These are phyloP conservation scores for Scolopax bukidnonensis DNA, from an alignment of 2,797 vertebrate genomes.

Conservation along the genomic window DNA sequence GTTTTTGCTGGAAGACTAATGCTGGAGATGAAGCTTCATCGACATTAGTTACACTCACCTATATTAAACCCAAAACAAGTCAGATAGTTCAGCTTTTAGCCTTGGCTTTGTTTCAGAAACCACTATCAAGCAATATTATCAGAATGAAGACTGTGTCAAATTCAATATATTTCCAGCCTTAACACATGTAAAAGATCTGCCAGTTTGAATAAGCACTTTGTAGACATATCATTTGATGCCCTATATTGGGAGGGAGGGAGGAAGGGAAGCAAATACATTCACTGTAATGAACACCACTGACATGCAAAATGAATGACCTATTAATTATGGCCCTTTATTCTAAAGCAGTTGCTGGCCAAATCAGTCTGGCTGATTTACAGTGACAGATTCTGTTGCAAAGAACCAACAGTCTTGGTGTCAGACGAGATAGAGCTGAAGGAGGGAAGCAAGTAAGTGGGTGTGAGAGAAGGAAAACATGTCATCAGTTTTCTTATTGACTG, in stretches of 20 bases:
- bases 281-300: slow-evolving; percentile 31
- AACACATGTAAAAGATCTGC: neutral
- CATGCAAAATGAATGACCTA: slow-evolving; percentile 18
- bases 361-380: neutral
- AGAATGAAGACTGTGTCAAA: neutral
- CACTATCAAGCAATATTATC: neutral
- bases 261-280: neutral
- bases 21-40: neutral
- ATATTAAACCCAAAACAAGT: neutral
- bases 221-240: neutral
- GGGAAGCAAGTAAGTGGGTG: neutral
- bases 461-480: neutral
- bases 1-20: neutral
- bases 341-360: neutral
- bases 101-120: slow-evolving; percentile 5
- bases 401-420: neutral
- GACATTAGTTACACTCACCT: neutral
- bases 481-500: neutral
- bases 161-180: neutral
- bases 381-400: neutral
- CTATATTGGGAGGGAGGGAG: neutral
- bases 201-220: slow-evolving; percentile 45
- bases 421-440: neutral
- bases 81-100: neutral
- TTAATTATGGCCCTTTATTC: slow-evolving; percentile 13